phyloP scores from a whole-genome alignment of 2,113 vertebrate genomes.

The Numenius arquata region DNA sequence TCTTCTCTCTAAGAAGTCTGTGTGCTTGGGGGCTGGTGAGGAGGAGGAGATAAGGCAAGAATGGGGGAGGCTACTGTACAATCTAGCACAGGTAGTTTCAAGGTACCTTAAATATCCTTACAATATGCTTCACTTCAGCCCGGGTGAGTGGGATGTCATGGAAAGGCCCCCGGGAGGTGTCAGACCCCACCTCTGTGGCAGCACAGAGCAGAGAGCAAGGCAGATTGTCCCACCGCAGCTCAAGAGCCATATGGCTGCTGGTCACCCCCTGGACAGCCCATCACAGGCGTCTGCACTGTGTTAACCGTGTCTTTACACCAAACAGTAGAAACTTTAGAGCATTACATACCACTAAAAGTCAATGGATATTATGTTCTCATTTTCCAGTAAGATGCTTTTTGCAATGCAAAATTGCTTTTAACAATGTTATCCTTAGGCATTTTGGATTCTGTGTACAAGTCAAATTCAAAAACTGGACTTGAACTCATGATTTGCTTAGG shows the following conservation, averaged over 20 bases:
- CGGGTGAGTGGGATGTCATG: rapidly evolving
- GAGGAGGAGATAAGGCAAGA: background rate
- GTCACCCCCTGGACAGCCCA: too few species aligned
- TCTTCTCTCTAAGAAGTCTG: background rate
- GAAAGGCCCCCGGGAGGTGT: rapidly evolving
- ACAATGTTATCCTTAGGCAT: background rate
- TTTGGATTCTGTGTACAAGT: background rate
- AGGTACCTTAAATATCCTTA: background rate
- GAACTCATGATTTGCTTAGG: background rate
- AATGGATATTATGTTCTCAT: background rate
- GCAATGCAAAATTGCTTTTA: background rate
- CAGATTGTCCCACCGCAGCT: background rate
- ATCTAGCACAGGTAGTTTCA: background rate
- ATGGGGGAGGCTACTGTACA: background rate
- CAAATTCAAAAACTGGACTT: background rate
- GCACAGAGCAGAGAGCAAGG: too few species aligned
- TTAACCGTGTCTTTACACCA: background rate
- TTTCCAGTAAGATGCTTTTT: background rate
- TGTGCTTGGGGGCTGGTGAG: background rate
- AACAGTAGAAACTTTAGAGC: background rate
- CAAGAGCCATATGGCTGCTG: rapidly evolving
- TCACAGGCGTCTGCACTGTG: rapidly evolving
- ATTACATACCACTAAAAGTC: background rate
- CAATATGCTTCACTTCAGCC: background rate
- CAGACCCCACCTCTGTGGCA: background rate